phyloP scores from a whole-genome alignment of 2,113 vertebrate species.

The Agelaius phoeniceus region DNA sequence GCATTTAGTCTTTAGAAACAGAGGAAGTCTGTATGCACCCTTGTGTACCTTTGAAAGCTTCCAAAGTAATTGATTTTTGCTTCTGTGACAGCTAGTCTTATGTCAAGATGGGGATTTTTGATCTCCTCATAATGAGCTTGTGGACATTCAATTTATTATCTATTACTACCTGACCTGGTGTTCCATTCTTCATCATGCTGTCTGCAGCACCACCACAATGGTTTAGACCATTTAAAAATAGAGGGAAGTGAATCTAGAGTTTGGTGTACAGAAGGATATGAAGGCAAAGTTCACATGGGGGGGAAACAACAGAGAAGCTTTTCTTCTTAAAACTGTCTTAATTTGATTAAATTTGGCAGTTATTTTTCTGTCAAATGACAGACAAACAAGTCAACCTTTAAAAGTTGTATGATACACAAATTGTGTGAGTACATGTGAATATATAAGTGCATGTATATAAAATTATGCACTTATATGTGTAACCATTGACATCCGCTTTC shows the following conservation, averaged over 20 bases:
- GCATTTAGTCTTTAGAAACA: not conserved
- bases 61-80: not conserved
- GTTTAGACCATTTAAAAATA: not conserved
- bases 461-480: not conserved
- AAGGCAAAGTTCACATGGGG: not conserved
- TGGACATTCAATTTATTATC: not conserved
- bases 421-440: not conserved
- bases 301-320: not conserved
- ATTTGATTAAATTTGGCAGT: not conserved
- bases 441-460: not conserved
- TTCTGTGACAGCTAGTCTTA: not conserved
- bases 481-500: not conserved
- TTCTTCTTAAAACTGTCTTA: not conserved
- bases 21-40: not conserved
- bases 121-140: not conserved
- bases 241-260: not conserved
- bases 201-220: not conserved
- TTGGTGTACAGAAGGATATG: not conserved
- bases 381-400: not conserved
- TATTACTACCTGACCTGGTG: not conserved
- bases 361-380: conserved; percentile 7
- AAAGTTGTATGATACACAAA: not conserved
- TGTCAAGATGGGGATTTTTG: not conserved
- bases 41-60: not conserved
- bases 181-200: not conserved